phyloP scores from a whole-genome alignment of 2,113 vertebrate species.

The Labrus mixtus region DNA sequence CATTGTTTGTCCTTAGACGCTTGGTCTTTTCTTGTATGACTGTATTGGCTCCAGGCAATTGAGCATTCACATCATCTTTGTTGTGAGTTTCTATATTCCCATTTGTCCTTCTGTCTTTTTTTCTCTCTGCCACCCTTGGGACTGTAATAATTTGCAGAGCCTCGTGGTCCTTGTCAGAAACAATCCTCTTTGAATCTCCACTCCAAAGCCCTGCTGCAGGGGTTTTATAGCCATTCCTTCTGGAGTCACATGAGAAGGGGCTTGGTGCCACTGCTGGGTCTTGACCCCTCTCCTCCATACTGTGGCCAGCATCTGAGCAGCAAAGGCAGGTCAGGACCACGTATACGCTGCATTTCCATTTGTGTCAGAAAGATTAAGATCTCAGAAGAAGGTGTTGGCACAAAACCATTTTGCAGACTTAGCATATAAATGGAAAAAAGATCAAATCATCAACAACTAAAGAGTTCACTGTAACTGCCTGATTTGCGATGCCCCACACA shows the following conservation, averaged over 20 bases:
- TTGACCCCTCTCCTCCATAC: constrained; percentile 42
- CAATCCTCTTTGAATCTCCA: constrained; percentile 31
- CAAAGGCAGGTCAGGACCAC: constrained; percentile 13
- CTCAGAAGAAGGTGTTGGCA: constrained; percentile 55
- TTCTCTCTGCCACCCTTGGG: constrained; percentile 25
- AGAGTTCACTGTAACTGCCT: constrained; percentile 51
- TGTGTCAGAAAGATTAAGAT: constrained; percentile 72
- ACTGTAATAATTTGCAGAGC: constrained; percentile 44
- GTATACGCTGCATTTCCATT: constrained; percentile 52
- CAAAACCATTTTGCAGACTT: constrained; percentile 64
- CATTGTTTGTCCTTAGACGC: constrained; percentile 40
- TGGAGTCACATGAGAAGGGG: constrained; percentile 12
- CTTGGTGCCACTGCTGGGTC: constrained; percentile 18
- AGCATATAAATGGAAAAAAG: constrained; percentile 78
- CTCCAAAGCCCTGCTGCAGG: constrained; percentile 5
- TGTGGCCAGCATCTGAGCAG: constrained; percentile 31
- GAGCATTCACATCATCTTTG: constrained; percentile 33
- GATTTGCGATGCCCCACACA: constrained; percentile 30
- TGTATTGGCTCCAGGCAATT: constrained; percentile 37
- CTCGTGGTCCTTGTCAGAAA: constrained; percentile 32
- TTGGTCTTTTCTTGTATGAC: constrained; percentile 39
- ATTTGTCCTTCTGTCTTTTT: constrained; percentile 34
- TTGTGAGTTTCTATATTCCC: constrained; percentile 23
- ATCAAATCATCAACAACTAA: constrained; percentile 67
- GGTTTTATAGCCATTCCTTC: constrained; percentile 14